Evolutionary conservation across 2,113 vertebrate genomes (phyloP), one percentile per base, ranked within the genome.

Genomic region (Leptocoma aspasia): DNA sequence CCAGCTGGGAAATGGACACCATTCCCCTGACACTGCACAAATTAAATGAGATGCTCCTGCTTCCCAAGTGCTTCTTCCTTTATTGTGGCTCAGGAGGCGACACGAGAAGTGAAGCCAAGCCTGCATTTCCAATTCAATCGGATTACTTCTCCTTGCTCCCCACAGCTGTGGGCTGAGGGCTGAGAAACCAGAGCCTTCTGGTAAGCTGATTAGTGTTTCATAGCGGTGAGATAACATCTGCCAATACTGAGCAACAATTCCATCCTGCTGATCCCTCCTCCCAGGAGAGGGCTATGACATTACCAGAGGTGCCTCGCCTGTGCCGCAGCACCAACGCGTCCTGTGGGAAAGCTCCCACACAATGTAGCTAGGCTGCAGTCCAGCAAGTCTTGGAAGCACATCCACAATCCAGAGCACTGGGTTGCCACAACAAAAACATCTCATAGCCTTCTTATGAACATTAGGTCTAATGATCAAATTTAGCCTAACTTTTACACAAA

Each of bases 101-200:
- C 85, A 84, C 1, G 39, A 95, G 92, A 95, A 92, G 71, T 79
- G 35, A 93, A 94, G 88, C 24, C 82, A 73, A 31, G 65, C 15
- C 68, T 22, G 26, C 76, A 96, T 96, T 96, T 96, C 90, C 93
- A 96, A 94, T 96, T 97, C 94, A 90, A 94, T 77, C 21, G 31
- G 79, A 78, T 94, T 92, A 47, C 45, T 89, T 57, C 76, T 76
- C 70, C 95, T 84, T 80, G 82, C 82, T 86, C 88, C 64, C 56
- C 59, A 75, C 4, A 30, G 22, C 80, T 27, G 39, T n/a, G 47
- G 54, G 87, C 83, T 78, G 52, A 65, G 64, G 63, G 56, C 75
- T 94, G 93, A 87, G 96, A 96, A 97, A 97, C 94, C 88, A 88
- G 92, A 94, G 88, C 92, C 95, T 95, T 72, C 90, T 57, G 86